Percentiles rank a stretch among this genome's conserved stretches.
Evolutionary conservation across 2,888 invertebrate species (phyloP).

Genomic region (Drosophila borborema): DNA sequence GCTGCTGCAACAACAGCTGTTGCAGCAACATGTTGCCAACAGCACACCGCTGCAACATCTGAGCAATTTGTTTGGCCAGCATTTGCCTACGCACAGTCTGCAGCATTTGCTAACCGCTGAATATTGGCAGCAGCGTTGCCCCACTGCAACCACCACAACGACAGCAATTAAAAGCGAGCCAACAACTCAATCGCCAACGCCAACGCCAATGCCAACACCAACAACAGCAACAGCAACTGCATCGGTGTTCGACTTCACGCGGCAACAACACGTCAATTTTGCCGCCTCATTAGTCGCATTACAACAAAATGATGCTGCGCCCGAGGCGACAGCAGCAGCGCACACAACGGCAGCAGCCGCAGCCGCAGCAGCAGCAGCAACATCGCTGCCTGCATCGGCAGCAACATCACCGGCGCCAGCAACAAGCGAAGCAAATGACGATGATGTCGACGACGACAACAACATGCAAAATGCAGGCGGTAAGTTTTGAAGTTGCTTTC

Average conservation of each 20-base stretch:
- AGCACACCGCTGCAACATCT: conserved; percentile 83
- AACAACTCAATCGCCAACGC: conserved; percentile 73
- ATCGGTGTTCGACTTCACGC: conserved; percentile 67
- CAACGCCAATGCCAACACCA: conserved; percentile 24
- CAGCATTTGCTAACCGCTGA: conserved; percentile 80
- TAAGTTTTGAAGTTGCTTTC: conserved; percentile 67
- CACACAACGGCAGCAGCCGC: conserved; percentile 39
- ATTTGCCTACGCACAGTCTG: conserved; percentile 72
- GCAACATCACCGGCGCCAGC: conserved; percentile 68
- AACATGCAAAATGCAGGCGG: conserved; percentile 77
- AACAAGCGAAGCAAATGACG: conserved; percentile 51
- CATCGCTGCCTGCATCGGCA: conserved; percentile 48
- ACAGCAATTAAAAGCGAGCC: conserved; percentile 72
- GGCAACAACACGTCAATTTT: conserved; percentile 74
- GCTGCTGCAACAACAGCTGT: conserved; percentile 66
- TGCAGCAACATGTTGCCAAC: conserved; percentile 71
- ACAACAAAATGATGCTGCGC: conserved; percentile 76
- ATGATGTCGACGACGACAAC: conserved; percentile 45
- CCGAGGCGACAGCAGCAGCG: conserved; percentile 58
- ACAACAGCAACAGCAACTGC: conserved; percentile 24
- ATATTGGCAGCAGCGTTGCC: conserved; percentile 68
- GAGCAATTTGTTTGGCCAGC: conserved; percentile 83
- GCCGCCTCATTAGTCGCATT: conserved; percentile 81
- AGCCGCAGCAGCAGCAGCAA: conserved; percentile 29
- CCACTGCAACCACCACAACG: conserved; percentile 40